Conservation (phyloP, 1,140 invertebrate species). For the Zaprionus gabonicus region DNA sequence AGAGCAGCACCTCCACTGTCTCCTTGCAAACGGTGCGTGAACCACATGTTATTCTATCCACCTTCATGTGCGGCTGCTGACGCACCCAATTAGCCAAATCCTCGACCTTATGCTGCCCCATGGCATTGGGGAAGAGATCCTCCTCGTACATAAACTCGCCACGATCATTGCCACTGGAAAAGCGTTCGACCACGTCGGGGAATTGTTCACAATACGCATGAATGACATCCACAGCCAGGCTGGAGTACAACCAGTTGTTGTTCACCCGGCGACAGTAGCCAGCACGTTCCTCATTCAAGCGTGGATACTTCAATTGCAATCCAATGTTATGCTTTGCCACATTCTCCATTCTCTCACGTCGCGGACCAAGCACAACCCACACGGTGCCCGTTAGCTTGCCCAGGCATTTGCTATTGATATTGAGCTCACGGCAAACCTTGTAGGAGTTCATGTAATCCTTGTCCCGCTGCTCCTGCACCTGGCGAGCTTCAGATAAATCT, state of each 20-base stretch:
- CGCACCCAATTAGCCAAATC: conserved; percentile 90
- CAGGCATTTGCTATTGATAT: conserved; percentile 88
- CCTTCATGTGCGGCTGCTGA: conserved; percentile 86
- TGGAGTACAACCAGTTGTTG: conserved; percentile 92
- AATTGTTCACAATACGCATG: conserved; percentile 89
- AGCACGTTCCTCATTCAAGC: conserved; percentile 88
- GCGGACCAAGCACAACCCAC: conserved; percentile 86
- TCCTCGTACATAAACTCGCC: conserved; percentile 87
- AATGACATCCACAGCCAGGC: conserved; percentile 88
- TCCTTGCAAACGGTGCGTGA: conserved; percentile 89
- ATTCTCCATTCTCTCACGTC: conserved; percentile 80
- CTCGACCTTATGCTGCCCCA: conserved; percentile 85
- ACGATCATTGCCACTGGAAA: conserved; percentile 78
- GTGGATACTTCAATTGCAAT: conserved; percentile 95
- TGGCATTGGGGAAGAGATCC: conserved; percentile 87
- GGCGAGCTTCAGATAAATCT: conserved; percentile 72
- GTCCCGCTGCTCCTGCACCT: conserved; percentile 69
- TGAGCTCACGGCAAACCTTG: conserved; percentile 58
- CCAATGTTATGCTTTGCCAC: conserved; percentile 92
- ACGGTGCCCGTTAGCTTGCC: conserved; percentile 94
- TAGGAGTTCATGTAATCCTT: conserved; percentile 78
- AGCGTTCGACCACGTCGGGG: conserved; percentile 90
- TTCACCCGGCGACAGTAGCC: conserved; percentile 92
- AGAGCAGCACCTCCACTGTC: conserved; percentile 88
- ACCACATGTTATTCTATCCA: conserved; percentile 88